These are phyloP conservation scores for Ochropleura plecta DNA, from an alignment of 2,888 invertebrate genomes.

Conservation along the genomic window DNA sequence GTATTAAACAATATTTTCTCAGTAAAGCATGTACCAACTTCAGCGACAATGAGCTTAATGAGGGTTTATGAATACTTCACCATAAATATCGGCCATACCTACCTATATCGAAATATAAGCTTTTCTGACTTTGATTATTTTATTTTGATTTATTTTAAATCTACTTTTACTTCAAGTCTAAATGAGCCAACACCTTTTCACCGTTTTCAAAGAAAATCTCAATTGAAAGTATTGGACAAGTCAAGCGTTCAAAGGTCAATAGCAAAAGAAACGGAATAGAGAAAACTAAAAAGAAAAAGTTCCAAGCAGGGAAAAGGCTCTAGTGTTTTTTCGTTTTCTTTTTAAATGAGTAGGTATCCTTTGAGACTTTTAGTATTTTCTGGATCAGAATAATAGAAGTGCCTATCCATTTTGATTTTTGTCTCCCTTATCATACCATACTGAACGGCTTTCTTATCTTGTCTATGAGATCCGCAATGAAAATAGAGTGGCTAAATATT, in stretches of 20 bases:
- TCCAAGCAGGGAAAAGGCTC: neutral
- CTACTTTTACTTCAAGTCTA: neutral
- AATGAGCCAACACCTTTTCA: constrained; percentile 15
- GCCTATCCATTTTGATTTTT: neutral
- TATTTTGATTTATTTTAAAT: neutral
- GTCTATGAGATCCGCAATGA: neutral
- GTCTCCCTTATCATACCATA: neutral
- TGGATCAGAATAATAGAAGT: neutral
- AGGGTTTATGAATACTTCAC: no score
- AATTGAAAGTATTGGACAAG: constrained; percentile 21
- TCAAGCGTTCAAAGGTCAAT: constrained; percentile 33
- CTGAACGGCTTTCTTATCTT: neutral
- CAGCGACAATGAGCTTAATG: no score
- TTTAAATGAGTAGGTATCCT: neutral
- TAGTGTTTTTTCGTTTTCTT: neutral
- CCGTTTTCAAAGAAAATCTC: constrained; percentile 10
- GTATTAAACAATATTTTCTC: no score
- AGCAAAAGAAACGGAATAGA: constrained; percentile 1
- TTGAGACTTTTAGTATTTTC: neutral
- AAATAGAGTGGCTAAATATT: neutral
- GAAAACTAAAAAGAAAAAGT: constrained; percentile 18
- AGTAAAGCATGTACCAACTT: no score
- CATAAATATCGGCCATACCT: no score
- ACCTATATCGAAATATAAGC: neutral
- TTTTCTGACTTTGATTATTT: neutral